phyloP scores from a whole-genome alignment of 1,140 invertebrate genomes.

The Diorhabda sublineata region DNA sequence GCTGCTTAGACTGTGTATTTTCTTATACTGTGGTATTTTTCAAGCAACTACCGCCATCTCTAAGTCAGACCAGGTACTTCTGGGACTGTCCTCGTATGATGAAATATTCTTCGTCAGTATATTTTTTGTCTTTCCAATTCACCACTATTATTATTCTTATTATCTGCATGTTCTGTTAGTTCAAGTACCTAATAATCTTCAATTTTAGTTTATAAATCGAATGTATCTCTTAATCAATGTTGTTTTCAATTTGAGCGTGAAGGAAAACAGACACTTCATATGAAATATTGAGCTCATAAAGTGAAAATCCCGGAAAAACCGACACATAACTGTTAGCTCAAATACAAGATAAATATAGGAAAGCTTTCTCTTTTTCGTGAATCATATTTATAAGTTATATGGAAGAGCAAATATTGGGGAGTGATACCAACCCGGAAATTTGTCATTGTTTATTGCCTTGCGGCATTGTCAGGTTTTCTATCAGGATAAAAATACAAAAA shows the following conservation, averaged over 20 bases:
- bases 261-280: background rate
- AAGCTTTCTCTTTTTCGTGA: background rate
- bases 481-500: too few relatives aligned
- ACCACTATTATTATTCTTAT: too few relatives aligned
- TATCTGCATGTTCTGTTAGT: too few relatives aligned
- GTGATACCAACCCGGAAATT: background rate
- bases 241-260: background rate
- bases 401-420: conserved; percentile 1
- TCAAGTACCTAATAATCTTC: too few relatives aligned
- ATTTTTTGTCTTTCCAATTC: too few relatives aligned
- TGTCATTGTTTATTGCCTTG: background rate
- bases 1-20: too few relatives aligned
- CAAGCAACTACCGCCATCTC: too few relatives aligned
- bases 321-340: background rate
- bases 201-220: too few relatives aligned
- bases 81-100: too few relatives aligned
- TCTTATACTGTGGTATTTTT: too few relatives aligned
- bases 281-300: background rate
- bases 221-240: background rate
- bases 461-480: background rate
- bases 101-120: too few relatives aligned
- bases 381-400: conserved; percentile 1
- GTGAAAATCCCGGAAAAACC: background rate
- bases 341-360: background rate
- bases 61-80: too few relatives aligned